Percentiles rank a stretch among this genome's conserved stretches.
Conservation (phyloP, 2,888 invertebrate species). For the Dorcus parallelipipedus region DNA sequence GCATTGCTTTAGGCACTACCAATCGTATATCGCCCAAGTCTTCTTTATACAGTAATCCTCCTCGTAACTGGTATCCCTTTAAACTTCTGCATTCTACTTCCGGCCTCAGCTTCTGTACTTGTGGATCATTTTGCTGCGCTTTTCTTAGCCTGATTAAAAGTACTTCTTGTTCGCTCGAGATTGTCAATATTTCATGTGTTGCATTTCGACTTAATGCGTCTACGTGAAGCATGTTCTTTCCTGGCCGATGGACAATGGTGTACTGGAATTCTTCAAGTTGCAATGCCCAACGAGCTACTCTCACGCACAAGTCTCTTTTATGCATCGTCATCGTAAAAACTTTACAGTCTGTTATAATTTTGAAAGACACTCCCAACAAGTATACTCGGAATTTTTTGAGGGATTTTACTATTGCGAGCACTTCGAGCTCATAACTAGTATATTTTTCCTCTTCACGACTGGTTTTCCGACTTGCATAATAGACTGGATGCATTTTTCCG, state of each 20-base stretch:
- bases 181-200: no score
- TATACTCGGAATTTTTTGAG: conserved; percentile 38
- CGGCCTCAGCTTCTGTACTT: no score
- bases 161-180: no score
- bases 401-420: conserved; percentile 36
- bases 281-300: conserved; percentile 36
- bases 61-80: no score
- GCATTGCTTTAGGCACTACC: no score
- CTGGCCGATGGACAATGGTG: conserved; percentile 31
- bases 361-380: conserved; percentile 32
- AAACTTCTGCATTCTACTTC: no score
- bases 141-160: no score
- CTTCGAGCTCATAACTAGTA: conserved; percentile 40
- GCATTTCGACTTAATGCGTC: conserved; percentile 32
- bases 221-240: conserved; percentile 29
- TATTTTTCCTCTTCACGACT: conserved; percentile 33
- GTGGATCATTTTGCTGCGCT: no score
- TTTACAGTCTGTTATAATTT: conserved; percentile 38
- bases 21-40: no score
- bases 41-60: no score
- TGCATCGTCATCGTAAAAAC: conserved; percentile 37
- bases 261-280: conserved; percentile 33
- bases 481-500: conserved; percentile 32
- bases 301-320: conserved; percentile 16
- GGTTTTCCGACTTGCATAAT: conserved; percentile 36